Evolutionary conservation across 2,113 vertebrate genomes (phyloP).

Genomic region (Petaurus breviceps): DNA sequence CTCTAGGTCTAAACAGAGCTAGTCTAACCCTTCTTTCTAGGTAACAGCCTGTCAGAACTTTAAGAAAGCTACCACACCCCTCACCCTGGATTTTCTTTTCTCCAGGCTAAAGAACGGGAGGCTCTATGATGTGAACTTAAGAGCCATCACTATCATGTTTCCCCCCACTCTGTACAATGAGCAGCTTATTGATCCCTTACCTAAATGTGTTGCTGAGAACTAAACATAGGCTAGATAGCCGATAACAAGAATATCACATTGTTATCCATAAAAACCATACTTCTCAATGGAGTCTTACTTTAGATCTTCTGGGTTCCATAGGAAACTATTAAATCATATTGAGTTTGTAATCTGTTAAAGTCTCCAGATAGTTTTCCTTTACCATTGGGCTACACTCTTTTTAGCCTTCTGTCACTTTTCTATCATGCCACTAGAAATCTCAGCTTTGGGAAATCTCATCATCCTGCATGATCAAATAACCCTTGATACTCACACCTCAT

Average conservation of each 20-base stretch:
- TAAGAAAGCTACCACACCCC: background rate
- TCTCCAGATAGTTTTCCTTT: background rate
- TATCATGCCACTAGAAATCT: background rate
- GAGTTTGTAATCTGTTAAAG: background rate
- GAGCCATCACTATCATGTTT: background rate
- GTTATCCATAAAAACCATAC: background rate
- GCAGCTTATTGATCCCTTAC: background rate
- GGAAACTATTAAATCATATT: background rate
- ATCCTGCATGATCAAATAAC: too few relatives aligned
- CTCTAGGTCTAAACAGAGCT: background rate
- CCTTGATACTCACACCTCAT: too few relatives aligned
- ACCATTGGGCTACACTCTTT: background rate
- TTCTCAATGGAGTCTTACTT: background rate
- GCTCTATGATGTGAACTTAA: background rate
- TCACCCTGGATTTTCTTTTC: background rate
- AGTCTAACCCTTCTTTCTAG: background rate
- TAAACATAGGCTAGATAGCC: background rate
- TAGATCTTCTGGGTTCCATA: background rate
- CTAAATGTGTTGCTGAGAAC: background rate
- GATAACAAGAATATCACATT: background rate
- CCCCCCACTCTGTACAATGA: background rate
- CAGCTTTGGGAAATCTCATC: too few relatives aligned
- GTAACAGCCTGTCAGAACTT: background rate
- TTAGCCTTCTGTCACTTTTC: background rate
- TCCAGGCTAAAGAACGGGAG: background rate